Conservation (phyloP, 1,140 invertebrate species). For the Aricia agestis region DNA sequence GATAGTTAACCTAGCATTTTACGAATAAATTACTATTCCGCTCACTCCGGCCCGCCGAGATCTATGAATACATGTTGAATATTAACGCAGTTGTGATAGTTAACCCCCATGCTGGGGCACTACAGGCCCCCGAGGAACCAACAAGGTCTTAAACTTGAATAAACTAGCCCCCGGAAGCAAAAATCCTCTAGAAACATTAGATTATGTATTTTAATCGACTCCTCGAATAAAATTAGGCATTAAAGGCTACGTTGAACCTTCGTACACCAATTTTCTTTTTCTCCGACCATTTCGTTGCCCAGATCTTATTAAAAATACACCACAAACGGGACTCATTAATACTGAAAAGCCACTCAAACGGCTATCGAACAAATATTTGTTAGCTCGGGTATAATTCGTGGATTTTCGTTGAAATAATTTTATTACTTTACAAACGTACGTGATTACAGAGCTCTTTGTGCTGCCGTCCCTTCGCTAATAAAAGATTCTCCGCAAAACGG, state of each 20-base stretch:
- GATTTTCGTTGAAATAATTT: constrained; percentile 18
- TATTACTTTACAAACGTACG: constrained; percentile 42
- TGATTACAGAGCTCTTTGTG: constrained; percentile 53
- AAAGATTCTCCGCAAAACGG: constrained; percentile 60
- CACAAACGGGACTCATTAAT: background rate
- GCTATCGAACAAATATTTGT: background rate
- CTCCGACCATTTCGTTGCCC: background rate
- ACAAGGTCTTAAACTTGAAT: background rate
- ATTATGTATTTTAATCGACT: no score
- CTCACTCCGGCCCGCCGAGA: background rate
- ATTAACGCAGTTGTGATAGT: background rate
- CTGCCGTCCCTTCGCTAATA: constrained; percentile 50
- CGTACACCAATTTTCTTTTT: no score
- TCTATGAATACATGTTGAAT: background rate
- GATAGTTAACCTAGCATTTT: background rate
- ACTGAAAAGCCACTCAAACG: background rate
- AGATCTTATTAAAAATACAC: background rate
- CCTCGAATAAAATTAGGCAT: no score
- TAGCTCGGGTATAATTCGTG: background rate
- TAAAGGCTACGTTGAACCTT: no score
- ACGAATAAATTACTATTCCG: background rate
- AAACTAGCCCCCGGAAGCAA: background rate
- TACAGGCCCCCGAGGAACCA: background rate
- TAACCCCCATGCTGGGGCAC: background rate
- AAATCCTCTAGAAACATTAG: background rate